A percentile compares a stretch with the other conserved stretches of the same genome.
phyloP scores from a whole-genome alignment of 2,888 invertebrate genomes.

The Sinotaia quadrata region DNA sequence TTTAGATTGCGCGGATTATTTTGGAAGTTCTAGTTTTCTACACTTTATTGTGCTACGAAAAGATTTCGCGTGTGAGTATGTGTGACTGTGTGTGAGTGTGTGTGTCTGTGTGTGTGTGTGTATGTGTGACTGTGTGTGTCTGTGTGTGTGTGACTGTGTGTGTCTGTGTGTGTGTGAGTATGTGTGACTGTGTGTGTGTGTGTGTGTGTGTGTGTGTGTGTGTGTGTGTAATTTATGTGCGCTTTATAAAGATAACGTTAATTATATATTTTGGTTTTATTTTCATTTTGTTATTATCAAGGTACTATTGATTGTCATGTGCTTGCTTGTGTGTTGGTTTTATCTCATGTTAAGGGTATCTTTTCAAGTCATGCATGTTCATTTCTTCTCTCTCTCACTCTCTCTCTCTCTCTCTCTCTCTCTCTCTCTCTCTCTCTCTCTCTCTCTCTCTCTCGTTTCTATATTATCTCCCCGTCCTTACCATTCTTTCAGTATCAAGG shows the following conservation, averaged over 20 bases:
- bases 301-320: background rate
- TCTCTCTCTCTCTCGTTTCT: conserved; percentile 7
- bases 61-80: no score
- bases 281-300: background rate
- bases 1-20: no score
- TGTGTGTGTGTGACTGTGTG: background rate
- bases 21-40: no score
- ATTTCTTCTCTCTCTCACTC: background rate
- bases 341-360: background rate
- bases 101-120: no score
- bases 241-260: background rate
- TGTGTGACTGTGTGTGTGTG: background rate
- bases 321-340: background rate
- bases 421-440: background rate
- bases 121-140: background rate
- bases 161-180: background rate
- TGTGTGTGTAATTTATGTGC: background rate
- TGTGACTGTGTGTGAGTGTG: no score
- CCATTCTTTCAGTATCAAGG: no score
- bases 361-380: background rate
- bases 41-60: no score
- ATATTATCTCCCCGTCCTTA: no score
- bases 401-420: background rate
- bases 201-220: conserved; percentile 1
- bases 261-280: background rate